phyloP scores from a whole-genome alignment of 2,888 invertebrate species.

The Brachyopa scutellaris region DNA sequence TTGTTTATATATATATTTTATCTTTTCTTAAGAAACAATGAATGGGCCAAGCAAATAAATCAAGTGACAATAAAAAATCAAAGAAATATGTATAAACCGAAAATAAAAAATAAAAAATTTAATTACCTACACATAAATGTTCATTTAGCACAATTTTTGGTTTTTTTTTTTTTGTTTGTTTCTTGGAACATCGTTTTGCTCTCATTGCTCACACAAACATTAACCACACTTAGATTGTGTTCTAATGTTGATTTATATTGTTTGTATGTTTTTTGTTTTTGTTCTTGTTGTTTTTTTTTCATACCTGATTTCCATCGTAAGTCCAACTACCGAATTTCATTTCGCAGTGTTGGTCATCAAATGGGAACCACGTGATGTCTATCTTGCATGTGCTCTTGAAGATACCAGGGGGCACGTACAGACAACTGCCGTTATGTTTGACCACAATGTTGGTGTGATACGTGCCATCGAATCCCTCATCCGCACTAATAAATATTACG shows the following conservation, averaged over 20 bases:
- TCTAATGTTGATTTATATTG: constrained; percentile 29
- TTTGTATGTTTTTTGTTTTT: constrained; percentile 46
- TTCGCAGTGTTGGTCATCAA: constrained; percentile 99
- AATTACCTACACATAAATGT: constrained; percentile 45
- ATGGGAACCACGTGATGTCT: constrained; percentile 99
- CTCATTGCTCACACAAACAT: constrained; percentile 35
- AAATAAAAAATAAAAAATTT: background rate
- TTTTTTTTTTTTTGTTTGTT: constrained; percentile 6
- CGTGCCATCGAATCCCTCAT: constrained; percentile 99
- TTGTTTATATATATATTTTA: too few relatives aligned
- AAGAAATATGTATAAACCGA: background rate
- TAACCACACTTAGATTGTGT: constrained; percentile 22
- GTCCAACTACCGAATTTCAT: constrained; percentile 99
- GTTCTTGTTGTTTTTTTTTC: constrained; percentile 76
- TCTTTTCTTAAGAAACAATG: background rate
- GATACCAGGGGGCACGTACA: constrained; percentile 99
- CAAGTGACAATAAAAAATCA: background rate
- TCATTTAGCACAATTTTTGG: constrained; percentile 48
- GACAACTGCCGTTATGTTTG: constrained; percentile 98
- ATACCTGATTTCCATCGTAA: constrained; percentile 98
- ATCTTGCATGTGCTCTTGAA: constrained; percentile 99
- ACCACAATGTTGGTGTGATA: constrained; percentile 99
- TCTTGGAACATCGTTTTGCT: constrained; percentile 44
- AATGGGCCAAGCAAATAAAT: constrained; percentile 37
- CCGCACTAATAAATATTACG: constrained; percentile 89